phyloP scores from a whole-genome alignment of 2,888 invertebrate genomes.

The Phalangium opilio region DNA sequence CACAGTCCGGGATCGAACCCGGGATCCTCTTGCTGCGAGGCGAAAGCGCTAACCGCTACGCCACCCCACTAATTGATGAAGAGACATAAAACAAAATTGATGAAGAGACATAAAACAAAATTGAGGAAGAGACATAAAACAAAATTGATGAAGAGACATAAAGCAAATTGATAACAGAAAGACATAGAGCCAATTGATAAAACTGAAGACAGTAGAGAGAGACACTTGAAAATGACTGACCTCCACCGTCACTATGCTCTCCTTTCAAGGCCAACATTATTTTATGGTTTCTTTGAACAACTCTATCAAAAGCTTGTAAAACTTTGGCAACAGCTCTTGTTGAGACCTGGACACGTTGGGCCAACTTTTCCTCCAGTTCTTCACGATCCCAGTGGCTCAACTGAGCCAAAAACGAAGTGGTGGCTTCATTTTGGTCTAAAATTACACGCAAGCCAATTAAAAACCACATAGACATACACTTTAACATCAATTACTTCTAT shows the following conservation, averaged over 20 bases:
- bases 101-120: no score
- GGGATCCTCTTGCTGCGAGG: no score
- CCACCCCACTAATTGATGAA: no score
- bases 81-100: no score
- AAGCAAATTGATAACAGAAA: no score
- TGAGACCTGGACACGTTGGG: constrained; percentile 45
- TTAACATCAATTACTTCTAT: constrained; percentile 51
- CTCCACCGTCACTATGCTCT: constrained; percentile 38
- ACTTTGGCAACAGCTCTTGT: constrained; percentile 93
- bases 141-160: no score
- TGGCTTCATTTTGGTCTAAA: constrained; percentile 85
- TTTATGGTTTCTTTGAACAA: constrained; percentile 90
- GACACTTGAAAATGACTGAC: constrained; percentile 17
- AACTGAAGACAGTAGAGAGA: no score
- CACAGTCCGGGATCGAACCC: no score
- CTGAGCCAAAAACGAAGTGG: constrained; percentile 87
- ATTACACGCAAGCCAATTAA: constrained; percentile 16
- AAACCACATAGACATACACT: not conserved
- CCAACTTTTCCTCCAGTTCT: constrained; percentile 81
- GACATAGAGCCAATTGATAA: no score
- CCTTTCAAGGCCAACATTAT: constrained; percentile 75
- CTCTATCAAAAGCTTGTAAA: constrained; percentile 85
- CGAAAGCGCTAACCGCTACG: no score
- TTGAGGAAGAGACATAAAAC: no score
- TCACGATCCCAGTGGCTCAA: constrained; percentile 96